Base-by-base conservation (phyloP, 1,140 invertebrate species). In the Gonatopus flavifemur region DNA sequence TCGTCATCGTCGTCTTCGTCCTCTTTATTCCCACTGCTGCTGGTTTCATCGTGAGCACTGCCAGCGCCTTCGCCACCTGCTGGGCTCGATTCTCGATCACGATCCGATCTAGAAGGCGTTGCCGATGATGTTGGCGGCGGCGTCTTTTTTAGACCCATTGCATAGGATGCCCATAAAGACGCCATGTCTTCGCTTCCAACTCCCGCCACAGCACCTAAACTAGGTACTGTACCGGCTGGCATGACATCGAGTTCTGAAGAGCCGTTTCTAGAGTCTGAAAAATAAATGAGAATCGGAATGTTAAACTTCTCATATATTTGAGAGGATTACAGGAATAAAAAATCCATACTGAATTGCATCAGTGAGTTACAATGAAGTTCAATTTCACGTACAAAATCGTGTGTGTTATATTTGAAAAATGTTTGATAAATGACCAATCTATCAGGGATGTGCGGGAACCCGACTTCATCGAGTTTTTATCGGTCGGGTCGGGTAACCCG, bases 1-100 rank as follows among this genome's bases (percentile, higher is more conserved):
- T 96, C 92, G 58, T 90, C 88, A 52, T 93, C 93, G 61, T 96
- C 94, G 66, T 96, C 93, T 54, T 94, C 91, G 63, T 97, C 94
- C 68, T 96, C 93, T 52, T 94, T 94, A 61, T 88, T 86, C 10
- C 88, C 90, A 49, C 91, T 91, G 50, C 89, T 93, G 52, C 91
- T 94, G 1, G 91, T 92, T 72, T 96, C 93, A 69, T 96, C 93
- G 66, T 91, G 89, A 36, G 85, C 85, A 52, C 88, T 89, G 40
- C 87, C 83, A n/a, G 84, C 83, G 69, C 81, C 69, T 78, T 83
- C 61, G 63, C 80, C 59, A 61, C 80, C 62, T 76, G 72, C 65
- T 66, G 80, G 63, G 83, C 83, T 65, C 82, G 86, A 83, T 83
- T 90, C 87, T 82, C 72, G 64, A 50, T 77, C 74, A 40, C 74